Evolutionary conservation across 2,888 invertebrate genomes (phyloP).

Genomic region (Oeneis ivallda): DNA sequence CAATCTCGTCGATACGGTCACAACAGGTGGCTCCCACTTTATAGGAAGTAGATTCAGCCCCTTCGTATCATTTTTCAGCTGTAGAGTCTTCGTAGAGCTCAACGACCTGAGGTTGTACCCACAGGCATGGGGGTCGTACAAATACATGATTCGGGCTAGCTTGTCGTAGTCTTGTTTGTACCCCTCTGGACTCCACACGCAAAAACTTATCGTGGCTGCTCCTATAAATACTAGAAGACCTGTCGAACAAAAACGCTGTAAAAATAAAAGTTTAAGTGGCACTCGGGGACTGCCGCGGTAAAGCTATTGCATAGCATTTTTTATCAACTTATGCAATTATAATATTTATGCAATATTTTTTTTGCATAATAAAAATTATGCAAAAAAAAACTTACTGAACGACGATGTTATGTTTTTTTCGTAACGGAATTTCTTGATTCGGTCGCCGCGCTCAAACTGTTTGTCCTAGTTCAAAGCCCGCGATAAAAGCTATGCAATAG

Average conservation of each 20-base stretch:
- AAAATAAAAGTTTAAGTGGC: no score
- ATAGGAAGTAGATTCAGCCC: slow-evolving; percentile 54
- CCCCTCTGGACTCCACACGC: slow-evolving; percentile 57
- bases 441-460: no score
- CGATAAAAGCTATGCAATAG: no score
- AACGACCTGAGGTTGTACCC: slow-evolving; percentile 44
- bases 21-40: slow-evolving; percentile 47
- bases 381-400: no score
- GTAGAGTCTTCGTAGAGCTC: slow-evolving; percentile 47
- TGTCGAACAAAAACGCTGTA: slow-evolving; percentile 34
- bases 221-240: slow-evolving; percentile 53
- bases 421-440: no score
- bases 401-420: no score
- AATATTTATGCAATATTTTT: no score
- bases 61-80: slow-evolving; percentile 54
- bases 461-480: no score
- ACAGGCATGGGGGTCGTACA: slow-evolving; percentile 62
- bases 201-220: slow-evolving; percentile 50
- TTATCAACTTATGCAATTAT: no score
- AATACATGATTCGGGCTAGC: slow-evolving; percentile 65
- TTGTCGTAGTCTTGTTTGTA: slow-evolving; percentile 53
- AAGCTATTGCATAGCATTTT: no score
- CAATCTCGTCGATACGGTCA: slow-evolving; percentile 54
- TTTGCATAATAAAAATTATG: no score
- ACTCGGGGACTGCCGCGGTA: no score